phyloP scores from a whole-genome alignment of 2,888 invertebrate genomes.

The Eretmocerus hayati region DNA sequence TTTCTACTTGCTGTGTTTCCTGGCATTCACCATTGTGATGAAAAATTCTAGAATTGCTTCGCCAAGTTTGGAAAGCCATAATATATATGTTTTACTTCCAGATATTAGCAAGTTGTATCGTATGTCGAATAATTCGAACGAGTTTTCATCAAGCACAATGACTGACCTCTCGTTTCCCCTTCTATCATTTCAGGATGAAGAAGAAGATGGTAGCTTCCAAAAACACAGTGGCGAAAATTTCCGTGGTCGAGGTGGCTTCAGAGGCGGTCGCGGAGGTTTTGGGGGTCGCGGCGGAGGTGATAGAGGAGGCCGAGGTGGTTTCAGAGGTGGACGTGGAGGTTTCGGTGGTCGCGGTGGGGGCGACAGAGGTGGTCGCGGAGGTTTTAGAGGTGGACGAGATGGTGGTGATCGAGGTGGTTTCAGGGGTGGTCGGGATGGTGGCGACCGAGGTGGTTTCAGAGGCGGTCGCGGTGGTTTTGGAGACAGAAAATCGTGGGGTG shows the following conservation, averaged over 20 bases:
- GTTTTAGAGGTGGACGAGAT: slow-evolving; percentile 22
- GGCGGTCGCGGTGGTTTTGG: slow-evolving; percentile 30
- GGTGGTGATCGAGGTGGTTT: slow-evolving; percentile 33
- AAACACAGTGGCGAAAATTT: slow-evolving; percentile 33
- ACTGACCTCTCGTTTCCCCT: slow-evolving; percentile 43
- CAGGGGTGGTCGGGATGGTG: slow-evolving; percentile 29
- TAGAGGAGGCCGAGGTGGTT: slow-evolving; percentile 31
- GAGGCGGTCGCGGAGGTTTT: slow-evolving; percentile 25
- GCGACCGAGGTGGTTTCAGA: slow-evolving; percentile 28
- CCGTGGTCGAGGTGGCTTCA: slow-evolving; percentile 29
- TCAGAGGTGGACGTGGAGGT: slow-evolving; percentile 26
- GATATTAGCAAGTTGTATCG: slow-evolving; percentile 24
- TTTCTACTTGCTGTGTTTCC: slow-evolving; percentile 34
- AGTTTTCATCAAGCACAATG: no score
- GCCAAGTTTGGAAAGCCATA: background rate
- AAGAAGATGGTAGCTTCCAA: slow-evolving; percentile 36
- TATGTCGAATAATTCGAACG: no score
- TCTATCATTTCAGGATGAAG: slow-evolving; percentile 40
- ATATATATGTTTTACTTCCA: no score
- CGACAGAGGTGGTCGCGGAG: slow-evolving; percentile 26
- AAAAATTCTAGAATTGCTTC: slow-evolving; percentile 3
- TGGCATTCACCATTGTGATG: slow-evolving; percentile 33
- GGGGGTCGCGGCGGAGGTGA: slow-evolving; percentile 40
- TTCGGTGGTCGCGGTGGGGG: slow-evolving; percentile 43
- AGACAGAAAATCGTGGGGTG: slow-evolving; percentile 35